Conservation (phyloP, 1,140 invertebrate genomes). For the Pseudomyrmex concolor region DNA sequence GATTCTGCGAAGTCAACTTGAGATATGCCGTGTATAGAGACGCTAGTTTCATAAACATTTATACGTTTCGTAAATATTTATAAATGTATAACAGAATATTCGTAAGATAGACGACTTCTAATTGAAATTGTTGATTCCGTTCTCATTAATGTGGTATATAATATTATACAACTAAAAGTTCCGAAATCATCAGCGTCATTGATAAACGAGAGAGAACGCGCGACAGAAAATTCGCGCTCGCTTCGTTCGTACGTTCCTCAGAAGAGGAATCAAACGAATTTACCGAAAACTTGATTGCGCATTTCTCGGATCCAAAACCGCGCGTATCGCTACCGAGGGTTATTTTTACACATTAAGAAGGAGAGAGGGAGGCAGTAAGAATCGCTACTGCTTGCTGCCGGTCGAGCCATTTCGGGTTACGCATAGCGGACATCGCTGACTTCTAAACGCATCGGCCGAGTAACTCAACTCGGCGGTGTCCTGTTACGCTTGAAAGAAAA, state of each 20-base stretch:
- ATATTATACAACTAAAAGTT: not conserved
- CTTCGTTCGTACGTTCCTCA: not conserved
- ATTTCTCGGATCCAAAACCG: slow-evolving; percentile 63
- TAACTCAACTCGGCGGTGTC: slow-evolving; percentile 75
- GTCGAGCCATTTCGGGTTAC: slow-evolving; percentile 83
- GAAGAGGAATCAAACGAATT: not conserved
- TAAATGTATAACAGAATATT: not conserved
- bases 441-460: slow-evolving; percentile 50
- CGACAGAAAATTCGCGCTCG: not conserved
- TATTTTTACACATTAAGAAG: slow-evolving; percentile 81
- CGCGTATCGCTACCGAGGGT: slow-evolving; percentile 73
- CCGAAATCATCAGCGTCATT: not conserved
- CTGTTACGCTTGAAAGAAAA: slow-evolving; percentile 75
- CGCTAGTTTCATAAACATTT: not conserved
- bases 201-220: not conserved
- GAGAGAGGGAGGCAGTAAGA: slow-evolving; percentile 63
- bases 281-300: slow-evolving; percentile 11
- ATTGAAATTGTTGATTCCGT: not conserved
- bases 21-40: not conserved
- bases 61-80: slow-evolving; percentile 18
- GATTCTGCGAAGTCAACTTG: slow-evolving; percentile 41
- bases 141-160: not conserved
- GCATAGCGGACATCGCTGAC: slow-evolving; percentile 71
- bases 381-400: slow-evolving; percentile 51
- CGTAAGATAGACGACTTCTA: not conserved